A percentile compares a stretch with the other conserved stretches of the same genome.
phyloP scores from a whole-genome alignment of 2,888 invertebrate species.

The Platycheirus rosarum region DNA sequence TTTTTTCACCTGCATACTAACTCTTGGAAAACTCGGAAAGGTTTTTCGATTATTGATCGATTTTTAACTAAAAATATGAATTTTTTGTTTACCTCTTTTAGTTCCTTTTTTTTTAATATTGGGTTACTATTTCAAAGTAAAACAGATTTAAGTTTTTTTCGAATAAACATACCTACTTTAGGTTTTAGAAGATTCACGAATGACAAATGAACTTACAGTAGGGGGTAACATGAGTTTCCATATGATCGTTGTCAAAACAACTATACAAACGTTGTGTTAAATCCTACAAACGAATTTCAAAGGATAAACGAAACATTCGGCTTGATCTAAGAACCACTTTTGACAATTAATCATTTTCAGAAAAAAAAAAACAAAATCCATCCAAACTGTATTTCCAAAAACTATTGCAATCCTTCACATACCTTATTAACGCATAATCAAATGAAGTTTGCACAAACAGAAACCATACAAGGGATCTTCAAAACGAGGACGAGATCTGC shows the following conservation, averaged over 20 bases:
- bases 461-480: constrained; percentile 59
- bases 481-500: constrained; percentile 30
- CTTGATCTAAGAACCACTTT: constrained; percentile 43
- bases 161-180: no score
- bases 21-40: no score
- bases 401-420: constrained; percentile 61
- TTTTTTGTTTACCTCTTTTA: no score
- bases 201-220: constrained; percentile 67
- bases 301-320: constrained; percentile 64
- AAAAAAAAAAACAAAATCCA: constrained; percentile 3
- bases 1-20: no score
- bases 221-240: constrained; percentile 41
- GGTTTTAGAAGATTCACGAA: constrained; percentile 16
- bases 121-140: no score
- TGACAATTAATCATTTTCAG: constrained; percentile 65
- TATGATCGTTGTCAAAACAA: constrained; percentile 61
- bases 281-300: constrained; percentile 7
- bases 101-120: no score
- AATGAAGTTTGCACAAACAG: constrained; percentile 75
- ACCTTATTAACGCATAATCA: constrained; percentile 73
- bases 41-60: no score
- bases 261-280: constrained; percentile 48
- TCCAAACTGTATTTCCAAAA: constrained; percentile 38
- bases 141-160: no score
- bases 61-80: no score